Percentiles rank a stretch among this genome's conserved stretches.
These are phyloP conservation scores for Hydroisotoma schaefferi DNA, from an alignment of 2,888 invertebrate species.

Conservation along the genomic window DNA sequence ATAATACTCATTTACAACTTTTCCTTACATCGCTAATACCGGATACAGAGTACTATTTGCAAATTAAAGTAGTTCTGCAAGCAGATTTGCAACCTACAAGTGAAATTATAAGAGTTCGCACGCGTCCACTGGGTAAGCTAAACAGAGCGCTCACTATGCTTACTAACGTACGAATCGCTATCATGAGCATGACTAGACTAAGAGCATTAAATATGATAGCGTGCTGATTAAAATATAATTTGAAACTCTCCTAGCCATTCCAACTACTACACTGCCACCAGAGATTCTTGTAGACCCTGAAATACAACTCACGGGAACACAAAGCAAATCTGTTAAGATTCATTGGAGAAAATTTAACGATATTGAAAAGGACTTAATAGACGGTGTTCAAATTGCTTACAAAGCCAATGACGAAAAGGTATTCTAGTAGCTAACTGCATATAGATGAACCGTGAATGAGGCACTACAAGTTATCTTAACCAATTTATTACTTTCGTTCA, in stretches of 20 bases:
- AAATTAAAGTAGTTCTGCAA: slow-evolving; percentile 71
- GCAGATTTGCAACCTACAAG: slow-evolving; percentile 55
- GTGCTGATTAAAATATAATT: no score
- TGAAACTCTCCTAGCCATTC: slow-evolving; percentile 45
- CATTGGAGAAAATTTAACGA: slow-evolving; percentile 78
- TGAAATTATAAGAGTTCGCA: slow-evolving; percentile 69
- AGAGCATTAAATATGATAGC: no score
- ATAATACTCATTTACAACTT: slow-evolving; percentile 80
- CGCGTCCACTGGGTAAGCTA: slow-evolving; percentile 56
- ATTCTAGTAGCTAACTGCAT: not conserved
- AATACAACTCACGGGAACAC: slow-evolving; percentile 68
- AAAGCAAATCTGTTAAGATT: slow-evolving; percentile 72
- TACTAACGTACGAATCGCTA: slow-evolving; percentile 1
- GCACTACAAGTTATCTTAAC: no score
- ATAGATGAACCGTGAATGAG: no score
- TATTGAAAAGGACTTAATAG: slow-evolving; percentile 76
- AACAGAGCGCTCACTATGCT: no score
- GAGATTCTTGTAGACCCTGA: slow-evolving; percentile 69
- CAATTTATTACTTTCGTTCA: no score
- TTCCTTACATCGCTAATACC: slow-evolving; percentile 72
- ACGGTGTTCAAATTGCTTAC: slow-evolving; percentile 82
- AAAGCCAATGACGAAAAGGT: slow-evolving; percentile 72
- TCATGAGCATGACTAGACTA: no score
- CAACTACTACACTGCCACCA: slow-evolving; percentile 59
- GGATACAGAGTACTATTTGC: slow-evolving; percentile 75